Base-by-base conservation (phyloP, 2,113 vertebrate genomes). In the Silurus asotus region DNA sequence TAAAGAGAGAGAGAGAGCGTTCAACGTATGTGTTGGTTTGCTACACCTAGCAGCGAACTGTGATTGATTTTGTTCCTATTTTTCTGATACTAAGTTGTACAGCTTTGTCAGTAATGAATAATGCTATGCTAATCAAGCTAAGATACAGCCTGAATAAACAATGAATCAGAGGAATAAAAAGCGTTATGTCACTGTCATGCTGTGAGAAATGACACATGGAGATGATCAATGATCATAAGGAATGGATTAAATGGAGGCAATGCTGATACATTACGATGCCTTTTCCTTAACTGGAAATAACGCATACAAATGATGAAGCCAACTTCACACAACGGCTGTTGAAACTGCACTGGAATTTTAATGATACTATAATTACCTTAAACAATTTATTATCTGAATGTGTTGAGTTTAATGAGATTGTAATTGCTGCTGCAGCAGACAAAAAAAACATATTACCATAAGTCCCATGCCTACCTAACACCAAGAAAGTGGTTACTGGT, bases 71-170 rank as follows among this genome's bases (percentile, higher is more conserved):
- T 81, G 89, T 86, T 64, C 72, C 56, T 80, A 91, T 88, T 88
- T 84, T 86, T 15, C 11, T 53, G 83, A 59, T 59, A 15, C 23
- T 51, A 65, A 25, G 59, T 25, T 53, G 61, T 67, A 37, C 48
- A 82, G 49, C 62, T 82, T 82, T 53, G 61, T 20, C 64, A 53
- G 23, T 82, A 69, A 82, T 82, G 90, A 87, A 88, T 92, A 93
- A 94, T 91, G 91, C 87, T 88, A 89, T 89, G 86, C 92, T 92
- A 90, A 94, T 93, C 88, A 90, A 91, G 92, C 91, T 92, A 61
- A 89, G 82, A 89, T 87, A 87, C 45, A 83, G 55, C 76, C 69
- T 87, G 76, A 59, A 84, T 13, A 51, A 76, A 58, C 89, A 88
- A 88, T 85, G 64, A 86, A 84, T 64, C 49, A 86, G 87, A 86